A percentile compares a stretch with the other conserved stretches of the same genome.
Evolutionary conservation across 2,113 vertebrate genomes (phyloP).

Genomic region (Boleophthalmus pectinirostris): DNA sequence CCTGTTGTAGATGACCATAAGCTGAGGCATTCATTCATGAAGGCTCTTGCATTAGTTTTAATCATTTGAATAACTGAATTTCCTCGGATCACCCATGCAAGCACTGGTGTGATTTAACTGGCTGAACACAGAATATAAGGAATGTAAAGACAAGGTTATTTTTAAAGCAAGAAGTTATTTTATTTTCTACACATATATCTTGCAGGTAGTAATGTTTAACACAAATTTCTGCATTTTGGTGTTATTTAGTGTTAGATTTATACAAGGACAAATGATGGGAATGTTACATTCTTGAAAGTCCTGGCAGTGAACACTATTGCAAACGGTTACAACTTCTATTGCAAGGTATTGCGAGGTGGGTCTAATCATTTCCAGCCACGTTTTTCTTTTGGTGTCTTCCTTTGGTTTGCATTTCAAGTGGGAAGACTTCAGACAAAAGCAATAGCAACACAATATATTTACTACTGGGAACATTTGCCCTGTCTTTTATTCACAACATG

Average conservation of each 20-base stretch:
- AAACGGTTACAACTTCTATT: slow-evolving; percentile 42
- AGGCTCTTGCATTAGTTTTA: not conserved
- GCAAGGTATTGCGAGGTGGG: slow-evolving; percentile 43
- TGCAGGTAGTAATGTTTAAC: not conserved
- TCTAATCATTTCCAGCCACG: slow-evolving; percentile 29
- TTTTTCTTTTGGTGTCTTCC: slow-evolving; percentile 13
- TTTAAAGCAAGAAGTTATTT: not conserved
- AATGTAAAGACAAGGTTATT: not conserved
- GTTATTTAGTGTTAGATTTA: not conserved
- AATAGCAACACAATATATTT: slow-evolving; percentile 9
- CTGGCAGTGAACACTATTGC: slow-evolving; percentile 27
- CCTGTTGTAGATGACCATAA: not conserved
- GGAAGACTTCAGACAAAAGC: slow-evolving; percentile 9
- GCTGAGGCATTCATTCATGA: not conserved
- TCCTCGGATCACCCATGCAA: not conserved
- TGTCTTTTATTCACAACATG: not conserved
- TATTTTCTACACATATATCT: not conserved
- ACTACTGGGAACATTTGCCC: not conserved
- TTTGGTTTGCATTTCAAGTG: slow-evolving; percentile 7
- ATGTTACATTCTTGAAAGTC: slow-evolving; percentile 13
- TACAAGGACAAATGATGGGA: not conserved
- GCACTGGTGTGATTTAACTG: not conserved
- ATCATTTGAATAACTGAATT: not conserved
- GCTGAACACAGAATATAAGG: not conserved
- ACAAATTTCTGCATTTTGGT: not conserved